Percentiles rank a stretch among this genome's conserved stretches.
Evolutionary conservation across 2,797 vertebrate genomes (phyloP).

Genomic region (Sebastes miniatus): DNA sequence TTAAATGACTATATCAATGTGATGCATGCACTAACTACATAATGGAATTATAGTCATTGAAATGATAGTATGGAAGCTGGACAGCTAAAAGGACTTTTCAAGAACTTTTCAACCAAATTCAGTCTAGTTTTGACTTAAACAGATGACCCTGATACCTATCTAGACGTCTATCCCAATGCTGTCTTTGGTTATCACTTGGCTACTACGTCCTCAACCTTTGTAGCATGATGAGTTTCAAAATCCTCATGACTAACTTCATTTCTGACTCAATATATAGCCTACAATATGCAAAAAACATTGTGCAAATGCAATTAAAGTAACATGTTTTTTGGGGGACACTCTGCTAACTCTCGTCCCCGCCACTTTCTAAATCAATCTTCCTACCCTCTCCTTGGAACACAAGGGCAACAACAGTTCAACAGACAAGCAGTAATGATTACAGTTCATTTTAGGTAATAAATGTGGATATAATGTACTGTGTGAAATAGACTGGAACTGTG

Average conservation of each 20-base stretch:
- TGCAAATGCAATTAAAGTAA: too few species aligned
- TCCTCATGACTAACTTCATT: not conserved
- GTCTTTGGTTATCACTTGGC: not conserved
- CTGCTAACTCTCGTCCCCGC: not conserved
- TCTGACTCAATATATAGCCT: not conserved
- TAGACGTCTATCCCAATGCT: not conserved
- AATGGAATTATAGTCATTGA: not conserved
- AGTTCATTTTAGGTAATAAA: not conserved
- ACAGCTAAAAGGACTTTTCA: not conserved
- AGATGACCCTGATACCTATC: not conserved
- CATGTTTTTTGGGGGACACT: not conserved
- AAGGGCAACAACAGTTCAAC: not conserved
- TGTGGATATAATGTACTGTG: not conserved
- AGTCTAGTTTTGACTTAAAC: not conserved
- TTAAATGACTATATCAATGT: not conserved
- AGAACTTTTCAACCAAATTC: not conserved
- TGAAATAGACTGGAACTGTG: not conserved
- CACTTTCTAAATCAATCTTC: not conserved
- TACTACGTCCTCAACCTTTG: not conserved
- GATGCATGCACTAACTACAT: not conserved
- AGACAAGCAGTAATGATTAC: not conserved
- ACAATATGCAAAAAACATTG: not conserved
- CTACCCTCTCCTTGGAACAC: not conserved
- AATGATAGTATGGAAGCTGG: not conserved
- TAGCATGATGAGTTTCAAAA: not conserved